A percentile compares a stretch with the other conserved stretches of the same genome.
phyloP scores from a whole-genome alignment of 2,113 vertebrate genomes.

The Cinclus mexicanus region DNA sequence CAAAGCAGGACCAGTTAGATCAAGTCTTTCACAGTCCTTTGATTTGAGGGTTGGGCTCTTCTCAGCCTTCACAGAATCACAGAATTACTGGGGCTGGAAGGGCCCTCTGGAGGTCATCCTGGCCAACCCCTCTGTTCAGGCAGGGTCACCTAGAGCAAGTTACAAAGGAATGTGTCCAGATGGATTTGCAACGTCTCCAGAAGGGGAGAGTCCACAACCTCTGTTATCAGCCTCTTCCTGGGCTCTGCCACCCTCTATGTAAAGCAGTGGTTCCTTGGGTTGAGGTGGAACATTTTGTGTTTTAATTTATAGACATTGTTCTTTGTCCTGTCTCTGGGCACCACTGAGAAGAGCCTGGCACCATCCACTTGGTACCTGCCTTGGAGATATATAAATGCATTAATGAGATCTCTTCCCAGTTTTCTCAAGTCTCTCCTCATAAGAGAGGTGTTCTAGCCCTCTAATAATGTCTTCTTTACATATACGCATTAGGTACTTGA shows the following conservation, averaged over 20 bases:
- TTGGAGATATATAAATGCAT: not conserved
- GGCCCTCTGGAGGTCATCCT: not conserved
- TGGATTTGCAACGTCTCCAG: not conserved
- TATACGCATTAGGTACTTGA: not conserved
- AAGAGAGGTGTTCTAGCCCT: not conserved
- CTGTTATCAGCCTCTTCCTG: not conserved
- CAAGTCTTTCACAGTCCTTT: not conserved
- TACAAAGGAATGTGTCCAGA: not conserved
- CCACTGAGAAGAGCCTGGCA: not conserved
- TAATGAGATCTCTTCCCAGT: not conserved
- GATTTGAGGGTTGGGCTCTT: not conserved
- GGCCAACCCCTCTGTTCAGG: not conserved
- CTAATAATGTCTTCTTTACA: not conserved
- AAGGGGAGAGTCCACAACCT: no score
- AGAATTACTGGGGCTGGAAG: not conserved
- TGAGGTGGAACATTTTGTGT: not conserved
- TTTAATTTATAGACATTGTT: not conserved
- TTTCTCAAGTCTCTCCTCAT: not conserved
- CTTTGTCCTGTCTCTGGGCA: not conserved
- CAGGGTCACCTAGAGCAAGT: not conserved
- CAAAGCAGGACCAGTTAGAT: not conserved
- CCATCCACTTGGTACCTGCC: not conserved
- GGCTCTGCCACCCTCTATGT: not conserved
- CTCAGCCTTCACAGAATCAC: not conserved
- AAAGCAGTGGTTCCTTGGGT: not conserved